Base-by-base conservation (phyloP, 2,113 vertebrate species). In the Pedetes capensis region DNA sequence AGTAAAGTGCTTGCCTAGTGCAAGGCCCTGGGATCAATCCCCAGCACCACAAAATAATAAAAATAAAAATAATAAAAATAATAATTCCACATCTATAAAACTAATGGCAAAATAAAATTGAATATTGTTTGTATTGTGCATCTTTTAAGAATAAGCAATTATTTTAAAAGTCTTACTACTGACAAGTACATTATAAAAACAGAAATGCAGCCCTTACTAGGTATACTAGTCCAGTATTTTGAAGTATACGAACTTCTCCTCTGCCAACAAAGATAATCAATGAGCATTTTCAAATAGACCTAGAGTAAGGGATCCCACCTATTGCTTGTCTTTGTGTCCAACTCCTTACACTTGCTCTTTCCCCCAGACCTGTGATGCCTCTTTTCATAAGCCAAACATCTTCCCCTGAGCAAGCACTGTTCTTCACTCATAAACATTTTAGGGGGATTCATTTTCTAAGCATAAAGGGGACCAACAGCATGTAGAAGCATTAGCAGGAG, bases 111-210 rank as follows among this genome's bases (percentile, higher is more conserved):
- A 72, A 74, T 79, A 68, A 93, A 88, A 34, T 13, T 86, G 20
- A 95, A 89, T 72, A 68, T 49, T 71, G 90, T 42, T 87, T 83
- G 4, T 57, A 90, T 80, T 82, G 93, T 87, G 22, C 14, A 92
- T 81, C 34, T 88, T 95, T 91, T 88, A 75, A 27, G 22, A 74
- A 89, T 55, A 96, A 88, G 32, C 23, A n/a, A 8, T 85, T 82
- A 89, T 42, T 94, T 17, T 57, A 0, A 91, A 91, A 91, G 63
- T 68, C 37, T 86, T 17, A 12, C 37, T 39, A 13, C 22, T 68
- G 18, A 44, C 51, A 87, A 61, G 37, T 61, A 72, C 49, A 90
- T 20, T 81, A 63, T 49, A 27, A 18, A 47, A 66, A 89, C 17
- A 95, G 66, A 94, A 91, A 86, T 13, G 6, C 13, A 95, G 72